Conservation (phyloP, 2,113 vertebrate species). For the Cyphomyrus plagiostoma region DNA sequence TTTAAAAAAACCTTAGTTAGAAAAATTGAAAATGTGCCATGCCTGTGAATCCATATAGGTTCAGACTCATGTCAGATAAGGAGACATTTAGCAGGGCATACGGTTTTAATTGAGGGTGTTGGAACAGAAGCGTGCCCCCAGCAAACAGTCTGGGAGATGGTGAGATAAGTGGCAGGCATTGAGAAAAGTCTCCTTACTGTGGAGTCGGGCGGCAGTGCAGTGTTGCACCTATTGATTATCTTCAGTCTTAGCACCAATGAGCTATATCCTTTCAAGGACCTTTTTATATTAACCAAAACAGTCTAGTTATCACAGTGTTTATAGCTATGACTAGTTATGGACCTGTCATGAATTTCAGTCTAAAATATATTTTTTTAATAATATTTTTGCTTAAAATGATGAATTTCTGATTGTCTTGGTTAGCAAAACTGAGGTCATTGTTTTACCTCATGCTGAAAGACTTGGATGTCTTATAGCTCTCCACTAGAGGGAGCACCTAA, state of each 20-base stretch:
- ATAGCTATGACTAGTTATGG: not conserved
- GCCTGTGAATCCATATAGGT: not conserved
- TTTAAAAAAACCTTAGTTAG: not conserved
- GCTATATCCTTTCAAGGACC: not conserved
- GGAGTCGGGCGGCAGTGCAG: not conserved
- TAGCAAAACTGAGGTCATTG: not conserved
- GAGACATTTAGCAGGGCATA: not conserved
- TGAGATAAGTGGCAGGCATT: not conserved
- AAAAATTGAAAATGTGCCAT: not conserved
- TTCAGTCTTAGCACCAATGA: not conserved
- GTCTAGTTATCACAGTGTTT: not conserved
- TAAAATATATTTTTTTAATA: not conserved
- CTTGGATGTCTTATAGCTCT: not conserved
- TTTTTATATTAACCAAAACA: not conserved
- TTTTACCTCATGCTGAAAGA: not conserved
- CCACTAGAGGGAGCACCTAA: constrained; percentile 16
- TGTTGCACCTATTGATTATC: not conserved
- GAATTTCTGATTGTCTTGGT: not conserved
- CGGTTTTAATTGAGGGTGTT: constrained; percentile 1
- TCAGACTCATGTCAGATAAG: not conserved
- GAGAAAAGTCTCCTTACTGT: not conserved
- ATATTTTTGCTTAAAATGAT: not conserved
- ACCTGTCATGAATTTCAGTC: not conserved
- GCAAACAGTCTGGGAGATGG: not conserved
- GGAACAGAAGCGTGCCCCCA: not conserved